A percentile compares a stretch with the other conserved stretches of the same genome.
Conservation (phyloP, 2,888 invertebrate genomes). For the Eristalinus sepulchralis region DNA sequence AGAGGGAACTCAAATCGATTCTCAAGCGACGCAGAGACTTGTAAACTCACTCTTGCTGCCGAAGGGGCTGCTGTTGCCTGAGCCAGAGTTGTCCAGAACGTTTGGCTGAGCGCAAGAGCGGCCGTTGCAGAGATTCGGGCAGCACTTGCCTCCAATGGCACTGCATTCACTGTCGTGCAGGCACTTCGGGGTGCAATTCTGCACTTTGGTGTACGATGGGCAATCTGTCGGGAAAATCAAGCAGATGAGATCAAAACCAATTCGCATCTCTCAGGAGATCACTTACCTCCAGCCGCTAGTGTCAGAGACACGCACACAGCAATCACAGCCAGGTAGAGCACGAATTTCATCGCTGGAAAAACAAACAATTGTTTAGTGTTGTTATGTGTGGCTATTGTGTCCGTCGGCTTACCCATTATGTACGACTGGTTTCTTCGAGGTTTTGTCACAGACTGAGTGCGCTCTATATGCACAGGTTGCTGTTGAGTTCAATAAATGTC, state of each 20-base stretch:
- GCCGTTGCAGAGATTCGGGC: conserved; percentile 86
- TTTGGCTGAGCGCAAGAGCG: conserved; percentile 85
- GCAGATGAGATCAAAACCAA: neutral
- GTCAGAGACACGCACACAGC: conserved; percentile 23
- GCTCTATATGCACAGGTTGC: neutral
- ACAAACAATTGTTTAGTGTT: neutral
- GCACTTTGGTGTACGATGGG: conserved; percentile 85
- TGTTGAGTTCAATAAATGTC: neutral
- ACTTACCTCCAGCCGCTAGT: conserved; percentile 21
- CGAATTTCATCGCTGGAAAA: conserved; percentile 40
- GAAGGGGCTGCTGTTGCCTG: conserved; percentile 74
- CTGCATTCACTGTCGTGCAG: conserved; percentile 85
- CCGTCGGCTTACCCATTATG: conserved; percentile 37
- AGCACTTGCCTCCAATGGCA: conserved; percentile 85
- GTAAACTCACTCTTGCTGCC: conserved; percentile 81
- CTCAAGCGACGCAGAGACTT: neutral
- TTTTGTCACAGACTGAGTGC: conserved; percentile 41
- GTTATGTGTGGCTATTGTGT: neutral
- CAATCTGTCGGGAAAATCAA: conserved; percentile 80
- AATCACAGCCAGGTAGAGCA: conserved; percentile 28
- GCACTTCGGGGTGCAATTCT: conserved; percentile 87
- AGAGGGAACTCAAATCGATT: neutral
- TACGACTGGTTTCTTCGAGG: conserved; percentile 37
- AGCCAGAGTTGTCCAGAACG: conserved; percentile 75
- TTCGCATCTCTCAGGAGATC: too few relatives aligned